phyloP scores from a whole-genome alignment of 2,888 invertebrate species.

The Drosophila testacea region DNA sequence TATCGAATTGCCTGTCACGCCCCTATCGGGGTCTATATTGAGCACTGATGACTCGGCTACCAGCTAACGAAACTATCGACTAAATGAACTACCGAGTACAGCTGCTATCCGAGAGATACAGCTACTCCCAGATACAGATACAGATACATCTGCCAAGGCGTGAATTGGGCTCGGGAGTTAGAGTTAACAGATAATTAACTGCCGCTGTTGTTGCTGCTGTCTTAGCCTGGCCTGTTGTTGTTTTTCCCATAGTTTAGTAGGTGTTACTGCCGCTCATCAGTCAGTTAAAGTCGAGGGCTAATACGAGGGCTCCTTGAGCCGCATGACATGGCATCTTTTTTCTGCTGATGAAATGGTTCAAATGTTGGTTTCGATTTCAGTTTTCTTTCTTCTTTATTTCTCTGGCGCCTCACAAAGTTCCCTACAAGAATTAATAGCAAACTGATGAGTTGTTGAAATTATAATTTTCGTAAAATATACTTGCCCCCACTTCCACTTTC shows the following conservation, averaged over 20 bases:
- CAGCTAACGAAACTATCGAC: slow-evolving; percentile 29
- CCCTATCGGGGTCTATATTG: slow-evolving; percentile 44
- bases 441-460: slow-evolving; percentile 82
- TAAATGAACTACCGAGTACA: slow-evolving; percentile 21
- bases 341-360: slow-evolving; percentile 25
- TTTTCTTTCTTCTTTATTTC: slow-evolving; percentile 6
- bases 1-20: slow-evolving; percentile 48
- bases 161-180: slow-evolving; percentile 58
- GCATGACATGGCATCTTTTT: slow-evolving; percentile 53
- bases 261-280: slow-evolving; percentile 63
- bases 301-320: slow-evolving; percentile 42
- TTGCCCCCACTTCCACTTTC: not conserved
- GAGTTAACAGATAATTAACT: slow-evolving; percentile 79
- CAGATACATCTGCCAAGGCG: slow-evolving; percentile 56
- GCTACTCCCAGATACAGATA: slow-evolving; percentile 1
- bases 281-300: slow-evolving; percentile 25
- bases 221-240: slow-evolving; percentile 27
- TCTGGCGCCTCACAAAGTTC: slow-evolving; percentile 61
- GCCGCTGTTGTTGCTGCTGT: slow-evolving; percentile 23
- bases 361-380: slow-evolving; percentile 49
- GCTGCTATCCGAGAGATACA: slow-evolving; percentile 20
- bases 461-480: slow-evolving; percentile 46
- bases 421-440: slow-evolving; percentile 74
- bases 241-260: slow-evolving; percentile 72
- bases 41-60: slow-evolving; percentile 46